A percentile compares a stretch with the other conserved stretches of the same genome.
Conservation (phyloP, 2,113 vertebrate genomes). For the Microcebus griseorufus region DNA sequence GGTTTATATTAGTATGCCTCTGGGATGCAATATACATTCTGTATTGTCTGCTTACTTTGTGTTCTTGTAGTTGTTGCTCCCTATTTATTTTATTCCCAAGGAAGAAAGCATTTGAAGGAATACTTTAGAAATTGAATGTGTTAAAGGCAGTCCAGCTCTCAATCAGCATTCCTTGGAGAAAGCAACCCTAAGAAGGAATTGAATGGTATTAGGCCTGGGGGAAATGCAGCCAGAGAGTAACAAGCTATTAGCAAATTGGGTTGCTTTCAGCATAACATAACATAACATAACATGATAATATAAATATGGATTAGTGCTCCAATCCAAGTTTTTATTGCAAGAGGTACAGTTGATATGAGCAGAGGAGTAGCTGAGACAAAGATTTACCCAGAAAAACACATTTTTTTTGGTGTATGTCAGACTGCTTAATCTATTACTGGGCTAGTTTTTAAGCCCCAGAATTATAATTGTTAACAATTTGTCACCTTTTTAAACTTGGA, state of each 20-base stretch:
- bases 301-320: slow-evolving; percentile 80
- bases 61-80: slow-evolving; percentile 57
- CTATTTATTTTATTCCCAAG: slow-evolving; percentile 65
- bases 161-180: slow-evolving; percentile 72
- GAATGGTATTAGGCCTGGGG: slow-evolving; percentile 71
- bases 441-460: slow-evolving; percentile 59
- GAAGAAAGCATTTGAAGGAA: slow-evolving; percentile 57
- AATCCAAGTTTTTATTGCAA: slow-evolving; percentile 71
- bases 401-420: slow-evolving; percentile 46
- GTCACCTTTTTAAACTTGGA: slow-evolving; percentile 75
- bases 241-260: slow-evolving; percentile 76
- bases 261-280: slow-evolving; percentile 75
- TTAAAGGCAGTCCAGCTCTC: slow-evolving; percentile 56
- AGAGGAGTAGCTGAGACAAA: slow-evolving; percentile 52
- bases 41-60: slow-evolving; percentile 49
- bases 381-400: slow-evolving; percentile 45
- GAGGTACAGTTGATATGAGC: slow-evolving; percentile 58
- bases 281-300: slow-evolving; percentile 72
- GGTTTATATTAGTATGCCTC: slow-evolving; percentile 5
- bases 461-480: slow-evolving; percentile 68
- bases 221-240: slow-evolving; percentile 66
- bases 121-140: slow-evolving; percentile 70
- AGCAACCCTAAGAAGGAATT: slow-evolving; percentile 65
- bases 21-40: not conserved
- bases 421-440: slow-evolving; percentile 50